Evolutionary conservation across 2,888 invertebrate species (phyloP).

Genomic region (Diachrysia chrysitis): DNA sequence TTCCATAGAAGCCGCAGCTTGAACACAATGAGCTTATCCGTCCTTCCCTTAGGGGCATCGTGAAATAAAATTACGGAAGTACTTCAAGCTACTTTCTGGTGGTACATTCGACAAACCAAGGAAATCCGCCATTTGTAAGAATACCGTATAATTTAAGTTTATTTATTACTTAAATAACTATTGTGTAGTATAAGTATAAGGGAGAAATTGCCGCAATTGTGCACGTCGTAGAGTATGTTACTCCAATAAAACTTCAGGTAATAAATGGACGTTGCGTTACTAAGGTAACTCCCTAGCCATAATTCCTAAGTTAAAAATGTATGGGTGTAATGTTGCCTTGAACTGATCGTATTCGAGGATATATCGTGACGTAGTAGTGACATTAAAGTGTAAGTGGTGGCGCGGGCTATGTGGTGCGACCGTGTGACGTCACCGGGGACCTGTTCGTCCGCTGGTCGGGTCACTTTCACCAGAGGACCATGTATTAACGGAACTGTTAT

Average conservation of each 20-base stretch:
- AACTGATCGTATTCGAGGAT: not conserved
- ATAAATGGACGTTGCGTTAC: slow-evolving; percentile 3
- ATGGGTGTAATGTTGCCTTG: slow-evolving; percentile 2
- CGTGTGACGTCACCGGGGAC: slow-evolving; percentile 37
- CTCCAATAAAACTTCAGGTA: not conserved
- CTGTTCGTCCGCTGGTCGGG: slow-evolving; percentile 38
- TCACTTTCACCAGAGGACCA: slow-evolving; percentile 48
- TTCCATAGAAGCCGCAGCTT: slow-evolving; percentile 9
- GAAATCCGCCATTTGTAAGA: not conserved
- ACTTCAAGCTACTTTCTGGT: not conserved
- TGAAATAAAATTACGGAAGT: slow-evolving; percentile 12
- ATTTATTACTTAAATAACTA: too few relatives aligned
- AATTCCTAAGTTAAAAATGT: slow-evolving; percentile 4
- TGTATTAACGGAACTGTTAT: slow-evolving; percentile 27
- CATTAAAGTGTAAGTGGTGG: slow-evolving; percentile 32
- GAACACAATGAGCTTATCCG: not conserved
- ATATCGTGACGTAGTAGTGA: slow-evolving; percentile 11
- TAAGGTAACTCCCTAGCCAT: not conserved
- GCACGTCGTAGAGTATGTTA: not conserved
- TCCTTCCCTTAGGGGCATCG: not conserved
- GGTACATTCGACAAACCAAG: not conserved
- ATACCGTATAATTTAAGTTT: too few relatives aligned
- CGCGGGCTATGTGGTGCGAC: slow-evolving; percentile 27
- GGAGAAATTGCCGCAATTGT: too few relatives aligned
- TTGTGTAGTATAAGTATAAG: too few relatives aligned